Evolutionary conservation across 2,888 invertebrate genomes (phyloP).

Genomic region (Epirrhoe alternata): DNA sequence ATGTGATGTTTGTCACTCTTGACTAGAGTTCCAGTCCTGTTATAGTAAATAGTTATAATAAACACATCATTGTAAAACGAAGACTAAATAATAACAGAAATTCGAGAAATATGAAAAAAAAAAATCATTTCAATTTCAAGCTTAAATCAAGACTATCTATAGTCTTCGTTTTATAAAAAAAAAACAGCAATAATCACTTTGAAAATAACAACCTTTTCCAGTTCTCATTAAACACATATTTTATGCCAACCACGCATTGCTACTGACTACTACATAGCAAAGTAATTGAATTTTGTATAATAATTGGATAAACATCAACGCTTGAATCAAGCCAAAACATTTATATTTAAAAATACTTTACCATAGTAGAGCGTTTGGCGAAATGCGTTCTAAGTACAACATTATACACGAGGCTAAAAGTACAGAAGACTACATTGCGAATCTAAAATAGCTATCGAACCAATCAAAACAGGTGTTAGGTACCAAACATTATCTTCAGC

Average conservation of each 20-base stretch:
- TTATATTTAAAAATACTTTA: constrained; percentile 12
- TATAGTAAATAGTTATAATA: background rate
- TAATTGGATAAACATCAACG: background rate
- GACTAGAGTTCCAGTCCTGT: background rate
- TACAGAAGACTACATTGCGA: constrained; percentile 9
- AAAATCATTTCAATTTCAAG: too few relatives aligned
- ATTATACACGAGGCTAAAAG: constrained; percentile 9
- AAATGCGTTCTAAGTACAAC: constrained; percentile 19
- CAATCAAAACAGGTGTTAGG: constrained; percentile 4
- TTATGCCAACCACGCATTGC: background rate
- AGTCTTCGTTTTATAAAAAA: too few relatives aligned
- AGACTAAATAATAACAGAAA: too few relatives aligned
- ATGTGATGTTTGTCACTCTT: background rate
- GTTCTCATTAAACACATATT: background rate
- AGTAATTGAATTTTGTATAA: constrained; percentile 1
- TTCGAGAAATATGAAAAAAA: too few relatives aligned
- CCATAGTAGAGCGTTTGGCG: constrained; percentile 6
- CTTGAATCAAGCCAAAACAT: background rate
- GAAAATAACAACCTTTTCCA: background rate
- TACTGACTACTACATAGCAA: constrained; percentile 3
- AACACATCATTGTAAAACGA: too few relatives aligned
- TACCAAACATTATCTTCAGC: background rate
- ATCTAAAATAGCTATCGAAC: constrained; percentile 10
- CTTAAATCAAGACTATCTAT: too few relatives aligned
- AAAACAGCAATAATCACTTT: too few relatives aligned